Base-by-base conservation (phyloP, 2,113 vertebrate species). In the Geococcyx californianus region DNA sequence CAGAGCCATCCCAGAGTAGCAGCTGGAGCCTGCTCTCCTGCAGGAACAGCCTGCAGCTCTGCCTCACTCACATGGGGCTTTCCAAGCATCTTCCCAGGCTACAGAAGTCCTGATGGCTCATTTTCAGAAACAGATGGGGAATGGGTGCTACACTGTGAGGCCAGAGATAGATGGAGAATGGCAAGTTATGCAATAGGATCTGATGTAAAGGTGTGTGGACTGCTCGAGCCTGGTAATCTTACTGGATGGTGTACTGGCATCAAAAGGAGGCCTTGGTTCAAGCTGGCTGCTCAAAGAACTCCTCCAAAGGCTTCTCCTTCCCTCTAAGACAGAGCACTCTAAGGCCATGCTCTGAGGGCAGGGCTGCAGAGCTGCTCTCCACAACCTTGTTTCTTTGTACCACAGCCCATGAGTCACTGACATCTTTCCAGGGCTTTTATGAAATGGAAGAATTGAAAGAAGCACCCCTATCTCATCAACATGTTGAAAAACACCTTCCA, bases 311-410 rank as follows among this genome's bases (percentile, higher is more conserved):
- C 77, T 56, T 40, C 31, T 82, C 36, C 8, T 45, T n/a, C 33
- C 54, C 34, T 51, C 3, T 15, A 18, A 49, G 44, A 9, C 15
- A 29, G 28, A 78, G 49, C 13, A 6, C 40, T 17, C 13, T 16
- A 33, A 54, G 0, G 0, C 45, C 21, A 2, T 3, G 26, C 42
- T n/a, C 44, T 47, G 73, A 42, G 23, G 56, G 20, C 69, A 49
- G 26, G n/a, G 17, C 14, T 21, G n/a, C 21, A 51, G 52, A 64
- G 64, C 11, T 38, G 44, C 69, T 56, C 13, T 45, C 29, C 19
- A 14, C 64, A 69, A 69, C 34, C n/a, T 55, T 3, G 1, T 24
- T 63, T 78, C 29, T 91, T 79, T 77, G 17, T 55, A 12, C 60
- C 55, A 31, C 1, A 4, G 45, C 19, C 40, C 25, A 1, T 31